phyloP scores from a whole-genome alignment of 2,888 invertebrate species.

The Tyria jacobaeae region DNA sequence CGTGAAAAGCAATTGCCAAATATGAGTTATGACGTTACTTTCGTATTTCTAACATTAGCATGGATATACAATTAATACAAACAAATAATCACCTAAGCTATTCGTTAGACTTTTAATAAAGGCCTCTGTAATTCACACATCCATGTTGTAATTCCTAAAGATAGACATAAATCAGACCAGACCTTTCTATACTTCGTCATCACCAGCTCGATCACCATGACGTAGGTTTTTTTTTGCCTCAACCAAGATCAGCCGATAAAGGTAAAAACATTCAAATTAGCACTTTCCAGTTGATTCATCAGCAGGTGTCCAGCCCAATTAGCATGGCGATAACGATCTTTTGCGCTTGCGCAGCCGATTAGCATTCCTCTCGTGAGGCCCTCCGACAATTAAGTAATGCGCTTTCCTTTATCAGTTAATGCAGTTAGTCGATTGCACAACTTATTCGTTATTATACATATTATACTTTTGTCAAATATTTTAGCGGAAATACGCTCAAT shows the following conservation, averaged over 20 bases:
- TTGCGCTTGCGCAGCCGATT: slow-evolving; percentile 63
- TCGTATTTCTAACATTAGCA: too few species aligned
- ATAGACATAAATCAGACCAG: background rate
- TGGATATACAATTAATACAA: too few species aligned
- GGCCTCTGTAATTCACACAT: too few species aligned
- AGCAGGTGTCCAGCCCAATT: slow-evolving; percentile 52
- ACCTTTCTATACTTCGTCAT: background rate
- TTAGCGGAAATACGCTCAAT: background rate
- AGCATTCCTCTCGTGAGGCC: slow-evolving; percentile 66
- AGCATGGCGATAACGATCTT: slow-evolving; percentile 64
- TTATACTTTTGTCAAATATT: background rate
- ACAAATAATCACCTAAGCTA: too few species aligned
- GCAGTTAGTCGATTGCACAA: slow-evolving; percentile 41
- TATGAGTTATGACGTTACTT: too few species aligned
- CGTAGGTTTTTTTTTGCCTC: background rate
- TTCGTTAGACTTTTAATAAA: too few species aligned
- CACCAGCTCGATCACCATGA: background rate
- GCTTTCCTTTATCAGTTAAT: slow-evolving; percentile 65
- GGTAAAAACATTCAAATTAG: slow-evolving; percentile 18
- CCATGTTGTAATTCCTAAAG: too few species aligned
- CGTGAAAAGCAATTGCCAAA: too few species aligned
- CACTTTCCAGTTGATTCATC: slow-evolving; percentile 52
- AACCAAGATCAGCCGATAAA: slow-evolving; percentile 12
- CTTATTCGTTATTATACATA: slow-evolving; percentile 11
- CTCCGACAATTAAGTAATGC: slow-evolving; percentile 71